A percentile compares a stretch with the other conserved stretches of the same genome.
Conservation (phyloP, 1,140 invertebrate genomes). For the Melanaphis sacchari region DNA sequence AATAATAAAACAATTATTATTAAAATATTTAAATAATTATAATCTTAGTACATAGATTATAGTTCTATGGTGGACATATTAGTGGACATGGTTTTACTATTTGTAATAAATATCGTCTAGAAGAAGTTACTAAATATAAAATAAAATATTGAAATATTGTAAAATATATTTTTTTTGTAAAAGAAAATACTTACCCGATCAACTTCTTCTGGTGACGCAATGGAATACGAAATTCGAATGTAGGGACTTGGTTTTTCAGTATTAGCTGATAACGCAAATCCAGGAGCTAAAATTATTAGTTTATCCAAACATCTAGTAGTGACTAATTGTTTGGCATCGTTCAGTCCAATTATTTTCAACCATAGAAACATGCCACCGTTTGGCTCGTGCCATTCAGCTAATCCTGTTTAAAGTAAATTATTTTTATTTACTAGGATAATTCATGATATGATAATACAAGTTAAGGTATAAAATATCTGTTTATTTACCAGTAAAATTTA, state of each 20-base stretch:
- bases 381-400: constrained; percentile 74
- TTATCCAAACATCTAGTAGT: constrained; percentile 68
- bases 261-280: constrained; percentile 73
- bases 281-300: constrained; percentile 74
- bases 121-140: not conserved
- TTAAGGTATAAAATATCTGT: not conserved
- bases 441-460: not conserved
- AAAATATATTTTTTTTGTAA: not conserved
- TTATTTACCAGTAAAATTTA: too few species aligned
- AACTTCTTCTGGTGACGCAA: constrained; percentile 71
- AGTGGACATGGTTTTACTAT: too few species aligned
- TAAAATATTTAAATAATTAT: too few species aligned
- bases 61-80: too few species aligned
- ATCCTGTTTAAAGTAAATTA: constrained; percentile 63
- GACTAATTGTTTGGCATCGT: constrained; percentile 77
- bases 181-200: constrained; percentile 65
- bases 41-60: too few species aligned
- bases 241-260: constrained; percentile 69
- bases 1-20: too few species aligned
- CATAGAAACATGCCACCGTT: constrained; percentile 80
- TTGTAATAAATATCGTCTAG: too few species aligned
- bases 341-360: constrained; percentile 73
- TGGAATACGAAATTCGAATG: constrained; percentile 74
- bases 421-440: not conserved
- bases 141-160: not conserved